phyloP scores from a whole-genome alignment of 2,797 vertebrate genomes.

The Oceanodroma leucorhoa region DNA sequence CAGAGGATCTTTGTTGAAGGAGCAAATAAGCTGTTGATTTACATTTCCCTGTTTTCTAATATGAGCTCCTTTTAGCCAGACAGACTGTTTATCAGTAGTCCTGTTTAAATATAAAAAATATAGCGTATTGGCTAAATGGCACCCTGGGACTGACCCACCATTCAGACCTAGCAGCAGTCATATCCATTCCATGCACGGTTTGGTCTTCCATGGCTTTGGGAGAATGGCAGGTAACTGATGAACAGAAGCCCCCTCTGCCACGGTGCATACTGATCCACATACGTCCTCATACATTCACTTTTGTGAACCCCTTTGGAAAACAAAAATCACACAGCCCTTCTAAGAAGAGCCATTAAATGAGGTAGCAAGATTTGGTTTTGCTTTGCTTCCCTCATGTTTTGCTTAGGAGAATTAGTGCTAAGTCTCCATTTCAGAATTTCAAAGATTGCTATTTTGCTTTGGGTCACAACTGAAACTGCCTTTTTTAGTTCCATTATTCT shows the following conservation, averaged over 20 bases:
- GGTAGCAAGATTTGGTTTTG: neutral
- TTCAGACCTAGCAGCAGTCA: neutral
- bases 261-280: neutral
- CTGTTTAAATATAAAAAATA: neutral
- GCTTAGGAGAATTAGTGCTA: neutral
- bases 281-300: neutral
- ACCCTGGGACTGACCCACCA: neutral
- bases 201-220: neutral
- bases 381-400: neutral
- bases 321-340: neutral
- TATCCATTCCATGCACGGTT: neutral
- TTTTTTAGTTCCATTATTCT: neutral
- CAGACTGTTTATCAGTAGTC: neutral
- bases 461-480: neutral
- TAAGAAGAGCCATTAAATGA: neutral
- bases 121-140: neutral
- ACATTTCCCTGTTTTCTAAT: neutral
- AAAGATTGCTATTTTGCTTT: neutral
- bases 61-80: neutral
- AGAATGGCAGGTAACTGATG: neutral
- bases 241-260: neutral
- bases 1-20: neutral
- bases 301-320: neutral
- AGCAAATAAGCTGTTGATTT: neutral
- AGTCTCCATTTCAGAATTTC: neutral